Evolutionary conservation across 2,797 vertebrate genomes (phyloP), one percentile per base, ranked within the genome.

Genomic region (Sitta carolinensis): DNA sequence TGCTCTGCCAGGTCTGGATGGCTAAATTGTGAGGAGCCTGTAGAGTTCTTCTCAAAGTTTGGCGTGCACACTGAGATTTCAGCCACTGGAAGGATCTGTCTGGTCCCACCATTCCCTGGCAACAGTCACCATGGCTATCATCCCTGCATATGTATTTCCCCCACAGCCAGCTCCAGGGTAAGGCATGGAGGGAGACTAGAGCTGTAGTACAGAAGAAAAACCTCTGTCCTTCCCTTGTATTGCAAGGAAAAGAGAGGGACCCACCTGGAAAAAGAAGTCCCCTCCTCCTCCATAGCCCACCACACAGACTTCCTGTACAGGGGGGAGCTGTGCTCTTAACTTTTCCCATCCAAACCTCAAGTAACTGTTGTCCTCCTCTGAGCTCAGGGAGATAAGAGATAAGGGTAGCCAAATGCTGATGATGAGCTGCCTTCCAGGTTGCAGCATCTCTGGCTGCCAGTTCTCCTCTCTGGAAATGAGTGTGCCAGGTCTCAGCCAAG

Each of bases 121-220:
- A 66, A 7, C 32, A 48, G 16, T 4, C 48, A 76, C 27, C 15
- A 45, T 68, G 45, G 45, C 12, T 47, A 5, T 55, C 29, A 86
- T 5, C 21, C 8, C 30, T 36, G 19, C 3, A 5, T 3, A 1
- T 1, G 7, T 11, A 7, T 58, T 73, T 45, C 6, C 15, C 7
- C 25, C 14, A 19, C 36, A 77, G 23, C 8, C 57, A 70, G 14
- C 22, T 55, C 29, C 42, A 74, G 13, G 12, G 16, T 36, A 43
- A n/a, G 10, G 9, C 10, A 38, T 5, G 47, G 15, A 76, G 63
- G 43, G 18, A 67, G 18, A 25, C 6, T 17, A 36, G 64, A 84
- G n/a, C 18, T 67, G 40, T 43, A 18, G 18, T 36, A 20, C 32
- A 62, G 26, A 59, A 16, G 2, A 78, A 72, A 90, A 89, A 21